These are phyloP conservation scores for Drosophila ficusphila DNA, from an alignment of 1,140 invertebrate genomes.

Conservation along the genomic window DNA sequence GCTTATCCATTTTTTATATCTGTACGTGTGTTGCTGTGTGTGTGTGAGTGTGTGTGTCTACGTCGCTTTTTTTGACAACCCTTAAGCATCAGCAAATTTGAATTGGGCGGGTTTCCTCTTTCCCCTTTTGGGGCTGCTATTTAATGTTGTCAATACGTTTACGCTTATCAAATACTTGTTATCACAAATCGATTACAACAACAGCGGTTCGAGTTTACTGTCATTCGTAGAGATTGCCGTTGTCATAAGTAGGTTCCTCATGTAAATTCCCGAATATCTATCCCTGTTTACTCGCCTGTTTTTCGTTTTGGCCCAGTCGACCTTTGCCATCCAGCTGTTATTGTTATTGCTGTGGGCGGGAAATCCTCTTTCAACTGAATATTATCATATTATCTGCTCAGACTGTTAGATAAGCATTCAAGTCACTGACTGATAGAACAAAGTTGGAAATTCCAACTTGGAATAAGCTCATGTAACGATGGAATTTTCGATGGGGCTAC, in stretches of 20 bases:
- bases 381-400: constrained; percentile 29
- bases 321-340: constrained; percentile 32
- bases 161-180: constrained; percentile 82
- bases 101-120: constrained; percentile 36
- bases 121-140: constrained; percentile 43
- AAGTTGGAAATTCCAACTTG: too few relatives aligned
- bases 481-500: not conserved
- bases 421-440: constrained; percentile 35
- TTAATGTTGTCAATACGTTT: constrained; percentile 75
- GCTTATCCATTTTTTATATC: constrained; percentile 19
- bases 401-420: constrained; percentile 7
- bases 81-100: constrained; percentile 41
- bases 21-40: too few relatives aligned
- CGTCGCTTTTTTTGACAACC: constrained; percentile 30
- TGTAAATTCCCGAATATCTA: constrained; percentile 18
- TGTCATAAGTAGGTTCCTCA: constrained; percentile 36
- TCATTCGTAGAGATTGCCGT: constrained; percentile 54
- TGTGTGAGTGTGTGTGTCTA: not conserved
- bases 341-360: constrained; percentile 24
- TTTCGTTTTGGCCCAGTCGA: constrained; percentile 3
- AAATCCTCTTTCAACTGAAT: constrained; percentile 29
- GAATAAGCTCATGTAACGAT: not conserved
- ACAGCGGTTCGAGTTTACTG: constrained; percentile 41
- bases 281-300: constrained; percentile 9
- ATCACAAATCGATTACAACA: constrained; percentile 77